phyloP scores from a whole-genome alignment of 2,797 vertebrate species.

The Bovichtus diacanthus region DNA sequence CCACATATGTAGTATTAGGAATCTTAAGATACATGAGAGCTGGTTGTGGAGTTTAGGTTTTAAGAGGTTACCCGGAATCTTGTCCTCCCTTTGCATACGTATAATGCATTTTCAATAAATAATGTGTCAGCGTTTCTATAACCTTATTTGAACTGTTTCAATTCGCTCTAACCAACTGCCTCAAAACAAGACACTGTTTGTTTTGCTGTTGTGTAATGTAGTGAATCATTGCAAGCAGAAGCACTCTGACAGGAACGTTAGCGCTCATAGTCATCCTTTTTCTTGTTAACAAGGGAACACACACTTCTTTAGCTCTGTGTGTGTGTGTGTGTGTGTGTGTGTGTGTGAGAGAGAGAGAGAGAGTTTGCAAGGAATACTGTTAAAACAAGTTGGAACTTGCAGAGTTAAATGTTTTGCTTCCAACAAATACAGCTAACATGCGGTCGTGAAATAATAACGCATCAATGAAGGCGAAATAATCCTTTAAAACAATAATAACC shows the following conservation, averaged over 20 bases:
- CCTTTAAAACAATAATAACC: constrained; percentile 22
- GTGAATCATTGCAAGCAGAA: constrained; percentile 21
- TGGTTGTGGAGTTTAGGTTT: background rate
- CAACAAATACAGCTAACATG: background rate
- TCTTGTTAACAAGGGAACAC: constrained; percentile 50
- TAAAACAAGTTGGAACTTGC: background rate
- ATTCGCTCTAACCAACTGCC: background rate
- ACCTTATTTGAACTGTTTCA: background rate
- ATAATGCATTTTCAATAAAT: background rate
- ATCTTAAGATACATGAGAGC: background rate
- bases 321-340: too few relatives aligned
- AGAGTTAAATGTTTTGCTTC: constrained; percentile 4
- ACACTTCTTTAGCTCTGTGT: constrained; percentile 14
- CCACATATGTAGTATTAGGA: background rate
- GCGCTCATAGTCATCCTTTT: constrained; percentile 23
- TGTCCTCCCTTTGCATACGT: background rate
- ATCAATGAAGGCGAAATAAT: constrained; percentile 1
- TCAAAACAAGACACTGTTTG: background rate
- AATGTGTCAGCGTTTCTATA: background rate
- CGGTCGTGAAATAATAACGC: constrained; percentile 18
- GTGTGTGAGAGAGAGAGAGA: too few relatives aligned
- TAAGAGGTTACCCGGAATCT: background rate
- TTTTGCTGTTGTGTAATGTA: constrained; percentile 1
- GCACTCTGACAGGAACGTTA: constrained; percentile 34
- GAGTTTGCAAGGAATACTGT: background rate